Evolutionary conservation across 2,888 invertebrate species (phyloP), one percentile per base, ranked within the genome.

Genomic region (Pristionchus entomophagus): DNA sequence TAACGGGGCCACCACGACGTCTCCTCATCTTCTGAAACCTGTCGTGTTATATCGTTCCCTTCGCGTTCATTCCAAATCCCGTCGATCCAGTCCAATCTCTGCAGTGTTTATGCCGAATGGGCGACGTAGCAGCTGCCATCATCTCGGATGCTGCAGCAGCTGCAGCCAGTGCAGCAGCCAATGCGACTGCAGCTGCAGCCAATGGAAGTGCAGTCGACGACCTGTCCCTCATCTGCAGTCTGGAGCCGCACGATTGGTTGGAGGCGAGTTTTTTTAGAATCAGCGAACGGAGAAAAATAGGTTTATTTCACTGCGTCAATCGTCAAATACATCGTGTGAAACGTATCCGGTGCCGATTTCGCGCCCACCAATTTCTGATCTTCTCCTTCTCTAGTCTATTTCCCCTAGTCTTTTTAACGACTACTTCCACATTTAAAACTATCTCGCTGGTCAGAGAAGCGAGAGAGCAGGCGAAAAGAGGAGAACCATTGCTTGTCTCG

Each of bases 231-330:
- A 45, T 73, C n/a, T 84, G 84, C 84, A 51, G 84, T n/a, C 69
- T 84, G 17, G 69, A 69, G 26, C 84, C 84, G 29, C 84, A 84
- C 53, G 84, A 84, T 8, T 84, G 84, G 84, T 41, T 84, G 51
- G 65, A 84, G 84, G 84, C 49, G 26, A 82, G 78, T 1, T n/a
- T 0, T 41, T 45, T 45, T 6, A 22, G 26, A 0, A 10, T 22
- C 29, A 78, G 1, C 45, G 45, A 14, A 45, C 45, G n/a, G n/a
- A n/a, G n/a, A n/a, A n/a, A n/a, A n/a, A n/a, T n/a, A n/a, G n/a
- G n/a, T n/a, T n/a, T n/a, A 14, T 22, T 41, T 73, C n/a, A 41
- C 22, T 32, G 19, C 49, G 41, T 59, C 12, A 59, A 59, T 5
- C 41, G 51, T 80, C 73, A 38, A 19, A 26, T 26, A 73, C 73